Evolutionary conservation across 2,113 vertebrate genomes (phyloP).

Genomic region (Tupaia chinensis): DNA sequence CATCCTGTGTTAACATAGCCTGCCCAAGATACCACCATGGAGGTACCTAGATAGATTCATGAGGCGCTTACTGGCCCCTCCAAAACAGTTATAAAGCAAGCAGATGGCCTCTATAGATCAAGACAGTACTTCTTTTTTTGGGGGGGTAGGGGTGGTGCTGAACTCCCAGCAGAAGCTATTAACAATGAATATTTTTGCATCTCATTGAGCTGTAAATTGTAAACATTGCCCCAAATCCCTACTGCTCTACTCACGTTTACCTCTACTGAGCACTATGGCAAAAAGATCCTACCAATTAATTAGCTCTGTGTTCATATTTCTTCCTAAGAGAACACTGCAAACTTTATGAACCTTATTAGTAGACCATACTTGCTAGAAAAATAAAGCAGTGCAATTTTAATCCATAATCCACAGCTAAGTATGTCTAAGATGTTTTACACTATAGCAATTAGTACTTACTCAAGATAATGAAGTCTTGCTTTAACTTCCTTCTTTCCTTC

Average conservation of each 20-base stretch:
- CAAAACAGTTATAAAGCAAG: constrained; percentile 37
- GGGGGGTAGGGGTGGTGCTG: neutral
- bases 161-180: constrained; percentile 62
- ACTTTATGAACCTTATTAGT: constrained; percentile 76
- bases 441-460: constrained; percentile 64
- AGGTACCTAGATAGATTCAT: constrained; percentile 20
- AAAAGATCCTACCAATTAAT: constrained; percentile 67
- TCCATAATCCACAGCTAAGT: constrained; percentile 78
- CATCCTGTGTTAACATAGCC: constrained; percentile 16
- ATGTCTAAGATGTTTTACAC: constrained; percentile 77
- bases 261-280: constrained; percentile 50
- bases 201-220: constrained; percentile 47
- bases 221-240: constrained; percentile 32
- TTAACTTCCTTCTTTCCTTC: constrained; percentile 33
- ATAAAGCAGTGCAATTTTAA: constrained; percentile 74
- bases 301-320: constrained; percentile 26
- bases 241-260: constrained; percentile 1
- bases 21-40: neutral
- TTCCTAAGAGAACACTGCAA: constrained; percentile 41
- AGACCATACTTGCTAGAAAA: constrained; percentile 75
- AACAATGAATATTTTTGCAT: constrained; percentile 70
- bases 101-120: neutral
- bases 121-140: constrained; percentile 31
- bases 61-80: neutral
- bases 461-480: constrained; percentile 76